phyloP scores from a whole-genome alignment of 2,797 vertebrate species.

The Odontamblyopus rebecca region DNA sequence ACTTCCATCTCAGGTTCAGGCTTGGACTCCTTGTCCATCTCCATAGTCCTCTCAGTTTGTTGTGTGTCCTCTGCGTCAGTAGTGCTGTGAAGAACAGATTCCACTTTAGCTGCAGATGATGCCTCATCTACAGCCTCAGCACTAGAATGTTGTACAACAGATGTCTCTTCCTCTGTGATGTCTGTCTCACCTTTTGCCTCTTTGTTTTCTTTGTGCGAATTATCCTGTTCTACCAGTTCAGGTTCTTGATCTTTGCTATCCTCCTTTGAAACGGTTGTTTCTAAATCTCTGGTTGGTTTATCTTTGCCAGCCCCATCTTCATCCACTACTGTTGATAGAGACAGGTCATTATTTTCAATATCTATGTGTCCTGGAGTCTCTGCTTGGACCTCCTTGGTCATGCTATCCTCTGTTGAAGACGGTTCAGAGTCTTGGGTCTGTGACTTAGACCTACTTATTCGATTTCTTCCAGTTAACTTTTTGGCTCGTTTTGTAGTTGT shows the following conservation, averaged over 20 bases:
- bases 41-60: conserved; percentile 1
- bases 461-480: not conserved
- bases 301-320: too few species aligned
- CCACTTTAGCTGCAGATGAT: not conserved
- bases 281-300: too few species aligned
- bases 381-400: not conserved
- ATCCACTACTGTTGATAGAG: too few species aligned
- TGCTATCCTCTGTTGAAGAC: not conserved
- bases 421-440: not conserved
- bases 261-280: too few species aligned
- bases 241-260: not conserved
- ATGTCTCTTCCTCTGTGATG: not conserved
- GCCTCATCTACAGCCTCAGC: not conserved
- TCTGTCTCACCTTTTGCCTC: not conserved
- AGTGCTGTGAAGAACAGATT: not conserved
- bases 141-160: not conserved
- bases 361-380: not conserved
- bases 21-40: not conserved
- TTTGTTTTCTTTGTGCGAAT: not conserved
- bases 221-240: not conserved
- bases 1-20: not conserved
- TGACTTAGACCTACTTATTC: not conserved
- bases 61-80: not conserved
- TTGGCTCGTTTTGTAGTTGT: not conserved
- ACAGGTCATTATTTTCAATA: too few species aligned